Conservation (phyloP, 2,888 invertebrate genomes). For the Isoperla grammatica region DNA sequence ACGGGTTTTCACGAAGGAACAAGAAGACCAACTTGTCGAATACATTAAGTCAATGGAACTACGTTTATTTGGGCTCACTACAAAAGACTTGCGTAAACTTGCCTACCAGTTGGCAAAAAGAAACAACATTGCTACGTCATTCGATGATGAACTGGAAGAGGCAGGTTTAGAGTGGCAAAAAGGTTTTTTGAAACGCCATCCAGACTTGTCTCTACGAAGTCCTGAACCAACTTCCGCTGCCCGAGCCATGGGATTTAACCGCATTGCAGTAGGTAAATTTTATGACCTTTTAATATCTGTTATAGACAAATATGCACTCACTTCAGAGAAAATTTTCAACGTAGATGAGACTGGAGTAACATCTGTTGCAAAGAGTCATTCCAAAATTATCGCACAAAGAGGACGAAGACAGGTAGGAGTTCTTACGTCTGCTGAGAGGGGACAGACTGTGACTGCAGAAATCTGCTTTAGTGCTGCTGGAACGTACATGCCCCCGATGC, state of each 20-base stretch:
- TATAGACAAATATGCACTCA: neutral
- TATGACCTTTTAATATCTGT: neutral
- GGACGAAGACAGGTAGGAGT: slow-evolving; percentile 7
- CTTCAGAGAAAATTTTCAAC: neutral
- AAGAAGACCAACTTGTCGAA: slow-evolving; percentile 5
- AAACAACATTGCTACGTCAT: neutral
- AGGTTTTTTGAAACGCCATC: slow-evolving; percentile 3
- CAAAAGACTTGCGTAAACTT: slow-evolving; percentile 6
- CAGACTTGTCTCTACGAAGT: slow-evolving; percentile 5
- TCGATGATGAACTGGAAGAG: neutral
- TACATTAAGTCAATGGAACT: slow-evolving; percentile 9
- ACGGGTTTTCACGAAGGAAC: neutral
- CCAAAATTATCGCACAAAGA: slow-evolving; percentile 28
- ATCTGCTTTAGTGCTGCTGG: slow-evolving; percentile 15
- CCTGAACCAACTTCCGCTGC: slow-evolving; percentile 9
- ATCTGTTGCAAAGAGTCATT: slow-evolving; percentile 36
- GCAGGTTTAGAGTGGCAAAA: slow-evolving; percentile 12
- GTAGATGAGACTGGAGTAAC: slow-evolving; percentile 40
- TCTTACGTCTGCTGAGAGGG: slow-evolving; percentile 17
- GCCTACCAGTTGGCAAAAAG: slow-evolving; percentile 4
- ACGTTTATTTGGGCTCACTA: slow-evolving; percentile 10
- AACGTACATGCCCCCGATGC: slow-evolving; percentile 18
- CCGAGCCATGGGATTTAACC: slow-evolving; percentile 10
- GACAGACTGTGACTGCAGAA: slow-evolving; percentile 10
- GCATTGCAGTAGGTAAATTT: neutral